A percentile compares a stretch with the other conserved stretches of the same genome.
These are phyloP conservation scores for Campoletis raptor DNA, from an alignment of 2,888 invertebrate genomes.

Conservation along the genomic window DNA sequence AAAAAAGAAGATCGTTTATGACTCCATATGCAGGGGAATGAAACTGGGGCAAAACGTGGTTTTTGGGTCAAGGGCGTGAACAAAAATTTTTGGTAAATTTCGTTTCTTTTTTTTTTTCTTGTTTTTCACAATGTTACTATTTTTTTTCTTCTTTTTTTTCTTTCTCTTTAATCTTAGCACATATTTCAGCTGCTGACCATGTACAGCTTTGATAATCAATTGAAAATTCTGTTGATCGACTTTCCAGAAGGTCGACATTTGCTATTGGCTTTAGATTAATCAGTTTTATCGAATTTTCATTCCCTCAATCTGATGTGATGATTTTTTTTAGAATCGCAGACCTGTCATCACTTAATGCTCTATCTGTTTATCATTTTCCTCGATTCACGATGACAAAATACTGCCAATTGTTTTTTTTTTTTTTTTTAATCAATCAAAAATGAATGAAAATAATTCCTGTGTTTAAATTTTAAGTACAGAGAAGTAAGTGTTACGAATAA, in stretches of 20 bases:
- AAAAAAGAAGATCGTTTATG: background rate
- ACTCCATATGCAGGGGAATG: background rate
- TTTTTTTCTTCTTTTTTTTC: background rate
- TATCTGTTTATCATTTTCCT: background rate
- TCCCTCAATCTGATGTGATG: background rate
- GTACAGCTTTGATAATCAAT: background rate
- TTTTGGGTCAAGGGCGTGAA: background rate
- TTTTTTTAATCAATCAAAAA: background rate
- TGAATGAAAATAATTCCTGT: background rate
- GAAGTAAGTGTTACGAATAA: no score
- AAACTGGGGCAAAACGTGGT: background rate
- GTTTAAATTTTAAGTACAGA: no score
- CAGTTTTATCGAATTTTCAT: background rate
- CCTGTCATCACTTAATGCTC: background rate
- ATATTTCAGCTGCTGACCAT: background rate
- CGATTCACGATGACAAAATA: background rate
- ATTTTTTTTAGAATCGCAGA: background rate
- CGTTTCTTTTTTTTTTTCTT: background rate
- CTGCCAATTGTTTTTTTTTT: background rate
- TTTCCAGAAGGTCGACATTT: background rate
- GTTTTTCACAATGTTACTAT: background rate
- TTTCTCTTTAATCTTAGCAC: background rate
- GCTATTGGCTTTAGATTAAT: background rate
- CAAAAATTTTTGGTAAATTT: background rate
- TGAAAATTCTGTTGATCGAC: background rate